A percentile compares a stretch with the other conserved stretches of the same genome.
phyloP scores from a whole-genome alignment of 2,888 invertebrate species.

The Siphonodentalium dalli region DNA sequence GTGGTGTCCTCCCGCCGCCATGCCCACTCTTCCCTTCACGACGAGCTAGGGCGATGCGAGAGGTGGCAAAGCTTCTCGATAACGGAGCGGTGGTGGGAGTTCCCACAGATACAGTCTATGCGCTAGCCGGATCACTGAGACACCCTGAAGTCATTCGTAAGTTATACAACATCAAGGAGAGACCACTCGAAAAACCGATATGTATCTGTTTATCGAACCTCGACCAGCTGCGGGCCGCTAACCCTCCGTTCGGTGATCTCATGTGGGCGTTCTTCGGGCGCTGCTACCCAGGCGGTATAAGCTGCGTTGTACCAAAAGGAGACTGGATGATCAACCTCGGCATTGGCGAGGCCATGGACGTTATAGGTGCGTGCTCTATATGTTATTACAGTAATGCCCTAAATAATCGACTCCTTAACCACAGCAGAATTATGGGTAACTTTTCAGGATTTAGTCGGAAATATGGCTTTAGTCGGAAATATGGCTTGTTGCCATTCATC shows the following conservation, averaged over 20 bases:
- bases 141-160: slow-evolving; percentile 37
- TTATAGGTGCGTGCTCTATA: background rate
- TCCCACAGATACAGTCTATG: slow-evolving; percentile 47
- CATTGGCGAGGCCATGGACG: slow-evolving; percentile 14
- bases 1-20: slow-evolving; percentile 18
- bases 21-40: slow-evolving; percentile 37
- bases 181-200: slow-evolving; percentile 46
- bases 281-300: slow-evolving; percentile 44
- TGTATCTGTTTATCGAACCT: slow-evolving; percentile 45
- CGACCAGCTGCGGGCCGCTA: slow-evolving; percentile 35
- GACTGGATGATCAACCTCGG: slow-evolving; percentile 29
- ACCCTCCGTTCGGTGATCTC: slow-evolving; percentile 33
- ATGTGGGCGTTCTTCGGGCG: slow-evolving; percentile 42
- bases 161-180: slow-evolving; percentile 42
- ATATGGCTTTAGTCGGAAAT: too few species aligned
- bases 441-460: too few species aligned
- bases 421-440: too few species aligned
- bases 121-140: slow-evolving; percentile 40
- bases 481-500: too few species aligned
- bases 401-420: too few species aligned
- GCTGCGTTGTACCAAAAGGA: slow-evolving; percentile 43
- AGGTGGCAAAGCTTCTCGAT: slow-evolving; percentile 33
- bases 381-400: background rate
- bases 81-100: slow-evolving; percentile 38
- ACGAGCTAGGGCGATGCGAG: slow-evolving; percentile 31